These are phyloP conservation scores for Danio tinwini DNA, from an alignment of 2,797 vertebrate species.

Conservation along the genomic window DNA sequence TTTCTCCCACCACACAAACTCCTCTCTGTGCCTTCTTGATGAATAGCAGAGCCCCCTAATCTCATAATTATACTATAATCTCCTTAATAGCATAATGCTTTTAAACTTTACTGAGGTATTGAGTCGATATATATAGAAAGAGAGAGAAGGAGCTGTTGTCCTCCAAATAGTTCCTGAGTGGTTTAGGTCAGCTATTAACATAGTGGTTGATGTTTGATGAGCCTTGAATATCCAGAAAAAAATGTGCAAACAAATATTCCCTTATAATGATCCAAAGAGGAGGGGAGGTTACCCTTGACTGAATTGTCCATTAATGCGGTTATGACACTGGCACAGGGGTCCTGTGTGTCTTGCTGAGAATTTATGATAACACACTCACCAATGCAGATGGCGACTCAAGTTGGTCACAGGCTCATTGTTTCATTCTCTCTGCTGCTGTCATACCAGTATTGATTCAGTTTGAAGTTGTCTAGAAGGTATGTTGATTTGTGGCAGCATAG, in stretches of 20 bases:
- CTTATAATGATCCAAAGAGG: conserved; percentile 61
- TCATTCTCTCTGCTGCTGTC: background rate
- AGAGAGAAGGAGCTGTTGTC: conserved; percentile 19
- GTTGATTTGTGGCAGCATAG: background rate
- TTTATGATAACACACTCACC: background rate
- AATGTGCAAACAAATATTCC: conserved; percentile 60
- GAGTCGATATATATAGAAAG: background rate
- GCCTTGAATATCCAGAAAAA: conserved; percentile 38
- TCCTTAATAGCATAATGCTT: conserved; percentile 48
- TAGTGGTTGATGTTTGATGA: conserved; percentile 35
- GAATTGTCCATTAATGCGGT: conserved; percentile 51
- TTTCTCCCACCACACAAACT: conserved; percentile 39
- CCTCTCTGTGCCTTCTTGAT: conserved; percentile 42
- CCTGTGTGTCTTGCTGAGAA: conserved; percentile 54
- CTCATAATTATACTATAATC: conserved; percentile 50
- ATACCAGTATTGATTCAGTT: background rate
- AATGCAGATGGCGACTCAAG: background rate
- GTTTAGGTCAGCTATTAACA: conserved; percentile 44
- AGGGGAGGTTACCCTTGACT: conserved; percentile 51
- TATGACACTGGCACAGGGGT: conserved; percentile 59
- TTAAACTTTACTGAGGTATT: conserved; percentile 8
- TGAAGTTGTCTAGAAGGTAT: conserved; percentile 31
- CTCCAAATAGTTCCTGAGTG: conserved; percentile 27
- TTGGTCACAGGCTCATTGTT: background rate
- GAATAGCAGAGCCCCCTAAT: conserved; percentile 47